Conservation (phyloP, 1,140 invertebrate species). For the Portunus trituberculatus region DNA sequence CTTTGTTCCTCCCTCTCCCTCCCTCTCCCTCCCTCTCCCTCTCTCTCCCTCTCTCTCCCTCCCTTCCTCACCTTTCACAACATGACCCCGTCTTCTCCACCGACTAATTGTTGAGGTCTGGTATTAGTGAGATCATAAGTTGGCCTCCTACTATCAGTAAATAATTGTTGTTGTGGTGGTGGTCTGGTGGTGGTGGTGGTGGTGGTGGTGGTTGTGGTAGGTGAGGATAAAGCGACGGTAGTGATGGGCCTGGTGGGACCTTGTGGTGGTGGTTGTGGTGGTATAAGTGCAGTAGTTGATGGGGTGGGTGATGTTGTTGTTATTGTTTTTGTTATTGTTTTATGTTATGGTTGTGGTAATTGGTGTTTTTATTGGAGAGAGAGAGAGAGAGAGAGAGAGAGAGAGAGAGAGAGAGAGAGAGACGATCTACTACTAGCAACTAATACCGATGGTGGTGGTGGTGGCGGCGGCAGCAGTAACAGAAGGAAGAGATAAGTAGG, state of each 20-base stretch:
- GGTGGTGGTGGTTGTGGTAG: not conserved
- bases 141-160: not conserved
- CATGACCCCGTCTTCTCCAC: not conserved
- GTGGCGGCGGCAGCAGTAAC: too few relatives aligned
- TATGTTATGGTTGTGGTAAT: too few relatives aligned
- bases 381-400: slow-evolving; percentile 18
- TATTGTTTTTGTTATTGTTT: too few relatives aligned
- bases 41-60: not conserved
- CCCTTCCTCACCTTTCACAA: not conserved
- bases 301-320: too few relatives aligned
- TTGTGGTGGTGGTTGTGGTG: not conserved
- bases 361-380: not conserved
- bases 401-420: slow-evolving; percentile 28
- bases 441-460: too few relatives aligned
- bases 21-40: not conserved
- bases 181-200: slow-evolving; percentile 1
- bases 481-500: too few relatives aligned
- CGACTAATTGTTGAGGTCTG: not conserved
- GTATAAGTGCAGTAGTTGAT: too few relatives aligned
- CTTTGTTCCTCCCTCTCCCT: not conserved
- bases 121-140: not conserved
- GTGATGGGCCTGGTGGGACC: not conserved
- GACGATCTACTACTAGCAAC: not conserved
- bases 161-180: slow-evolving; percentile 11
- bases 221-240: not conserved